A percentile compares a stretch with the other conserved stretches of the same genome.
Conservation (phyloP, 2,113 vertebrate genomes). For the Oryzias javanicus region DNA sequence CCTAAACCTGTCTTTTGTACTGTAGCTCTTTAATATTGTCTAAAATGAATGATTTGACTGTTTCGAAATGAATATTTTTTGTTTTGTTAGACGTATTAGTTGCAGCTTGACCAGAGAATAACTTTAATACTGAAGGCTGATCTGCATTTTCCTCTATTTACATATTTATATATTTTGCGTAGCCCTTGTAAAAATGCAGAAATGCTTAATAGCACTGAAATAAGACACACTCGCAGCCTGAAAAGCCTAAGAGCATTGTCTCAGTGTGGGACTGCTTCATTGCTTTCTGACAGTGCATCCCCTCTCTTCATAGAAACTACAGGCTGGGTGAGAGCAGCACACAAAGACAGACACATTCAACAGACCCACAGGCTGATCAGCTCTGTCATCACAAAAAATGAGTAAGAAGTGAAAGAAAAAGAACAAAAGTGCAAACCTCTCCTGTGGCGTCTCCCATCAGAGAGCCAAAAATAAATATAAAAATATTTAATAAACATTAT, state of each 20-base stretch:
- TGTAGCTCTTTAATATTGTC: slow-evolving; percentile 9
- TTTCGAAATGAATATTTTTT: slow-evolving; percentile 23
- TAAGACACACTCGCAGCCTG: slow-evolving; percentile 46
- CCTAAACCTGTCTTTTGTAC: neutral
- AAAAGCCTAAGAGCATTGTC: slow-evolving; percentile 50
- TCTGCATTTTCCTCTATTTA: slow-evolving; percentile 56
- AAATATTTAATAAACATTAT: slow-evolving; percentile 25
- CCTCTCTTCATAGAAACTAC: slow-evolving; percentile 61
- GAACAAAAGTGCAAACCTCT: slow-evolving; percentile 71
- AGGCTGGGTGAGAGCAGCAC: slow-evolving; percentile 36
- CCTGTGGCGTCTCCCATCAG: slow-evolving; percentile 47
- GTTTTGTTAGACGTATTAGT: slow-evolving; percentile 6
- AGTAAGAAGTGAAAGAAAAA: slow-evolving; percentile 41
- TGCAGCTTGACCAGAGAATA: slow-evolving; percentile 49
- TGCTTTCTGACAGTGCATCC: slow-evolving; percentile 17
- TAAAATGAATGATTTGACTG: slow-evolving; percentile 22
- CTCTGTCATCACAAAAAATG: slow-evolving; percentile 40
- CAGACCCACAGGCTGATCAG: slow-evolving; percentile 32
- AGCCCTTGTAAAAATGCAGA: slow-evolving; percentile 69
- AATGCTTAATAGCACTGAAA: slow-evolving; percentile 62
- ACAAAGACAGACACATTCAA: slow-evolving; percentile 27
- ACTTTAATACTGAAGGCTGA: slow-evolving; percentile 25
- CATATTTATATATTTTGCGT: slow-evolving; percentile 68
- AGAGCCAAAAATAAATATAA: slow-evolving; percentile 38
- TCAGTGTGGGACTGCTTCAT: slow-evolving; percentile 58